Evolutionary conservation across 2,113 vertebrate genomes (phyloP).

Genomic region (Archilochus colubris): DNA sequence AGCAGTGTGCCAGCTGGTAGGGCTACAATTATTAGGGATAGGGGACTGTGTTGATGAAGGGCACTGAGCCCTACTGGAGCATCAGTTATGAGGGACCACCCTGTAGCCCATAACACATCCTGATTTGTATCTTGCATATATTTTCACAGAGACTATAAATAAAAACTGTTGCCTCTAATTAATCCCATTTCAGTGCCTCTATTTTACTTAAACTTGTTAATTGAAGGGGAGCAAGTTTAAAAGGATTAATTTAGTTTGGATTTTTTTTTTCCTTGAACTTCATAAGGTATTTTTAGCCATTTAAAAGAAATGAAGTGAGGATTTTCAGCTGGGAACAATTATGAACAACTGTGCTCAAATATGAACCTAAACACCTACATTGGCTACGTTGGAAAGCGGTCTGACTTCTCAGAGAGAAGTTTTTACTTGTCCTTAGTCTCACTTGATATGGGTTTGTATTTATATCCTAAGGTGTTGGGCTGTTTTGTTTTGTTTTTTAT

Average conservation of each 20-base stretch:
- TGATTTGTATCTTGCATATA: not conserved
- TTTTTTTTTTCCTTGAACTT: not conserved
- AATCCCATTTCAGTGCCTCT: not conserved
- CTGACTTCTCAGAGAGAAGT: not conserved
- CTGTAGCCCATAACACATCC: not conserved
- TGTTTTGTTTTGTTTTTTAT: not conserved
- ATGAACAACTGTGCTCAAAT: not conserved
- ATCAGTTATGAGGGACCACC: not conserved
- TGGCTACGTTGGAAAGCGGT: not conserved
- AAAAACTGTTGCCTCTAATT: not conserved
- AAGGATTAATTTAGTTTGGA: not conserved
- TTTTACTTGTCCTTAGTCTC: not conserved
- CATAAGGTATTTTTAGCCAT: not conserved
- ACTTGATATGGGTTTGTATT: not conserved
- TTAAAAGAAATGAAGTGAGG: not conserved
- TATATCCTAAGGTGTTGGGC: not conserved
- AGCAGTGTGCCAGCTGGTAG: not conserved
- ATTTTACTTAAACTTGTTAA: not conserved
- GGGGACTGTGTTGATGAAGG: not conserved
- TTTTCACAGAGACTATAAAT: not conserved
- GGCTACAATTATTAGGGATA: not conserved
- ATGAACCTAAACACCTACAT: rapidly evolving
- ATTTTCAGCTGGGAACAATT: not conserved
- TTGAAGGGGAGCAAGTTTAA: not conserved
- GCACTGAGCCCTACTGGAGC: not conserved